These are phyloP conservation scores for Helicoverpa zea DNA, from an alignment of 1,140 invertebrate genomes.

Conservation along the genomic window DNA sequence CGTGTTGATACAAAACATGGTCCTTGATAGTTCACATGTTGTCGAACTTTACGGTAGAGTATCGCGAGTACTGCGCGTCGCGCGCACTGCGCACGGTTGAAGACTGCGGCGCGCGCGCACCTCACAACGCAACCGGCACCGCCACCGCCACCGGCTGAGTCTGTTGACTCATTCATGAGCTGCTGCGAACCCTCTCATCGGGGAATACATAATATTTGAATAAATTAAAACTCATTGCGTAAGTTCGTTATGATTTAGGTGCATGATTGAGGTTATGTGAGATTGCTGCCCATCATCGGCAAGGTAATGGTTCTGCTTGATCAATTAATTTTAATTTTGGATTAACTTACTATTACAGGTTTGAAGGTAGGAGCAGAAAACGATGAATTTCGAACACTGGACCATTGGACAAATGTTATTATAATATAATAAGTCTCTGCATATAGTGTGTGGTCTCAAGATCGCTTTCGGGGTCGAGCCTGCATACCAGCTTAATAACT, in stretches of 20 bases:
- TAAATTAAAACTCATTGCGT: conserved; percentile 30
- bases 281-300: neutral
- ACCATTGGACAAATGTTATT: no score
- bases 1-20: conserved; percentile 31
- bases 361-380: no score
- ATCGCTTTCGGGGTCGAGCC: no score
- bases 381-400: no score
- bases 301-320: no score
- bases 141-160: conserved; percentile 28
- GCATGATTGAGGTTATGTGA: neutral
- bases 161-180: conserved; percentile 47
- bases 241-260: conserved; percentile 1
- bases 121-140: conserved; percentile 49
- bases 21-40: conserved; percentile 43
- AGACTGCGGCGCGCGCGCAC: conserved; percentile 54
- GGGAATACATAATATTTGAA: conserved; percentile 41
- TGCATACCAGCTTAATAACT: no score
- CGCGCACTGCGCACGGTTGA: conserved; percentile 42
- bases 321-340: no score
- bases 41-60: conserved; percentile 11
- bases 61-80: conserved; percentile 40
- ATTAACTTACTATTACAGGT: no score
- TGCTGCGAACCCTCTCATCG: conserved; percentile 14
- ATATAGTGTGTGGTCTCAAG: no score
- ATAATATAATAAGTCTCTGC: no score